Evolutionary conservation across 2,113 vertebrate genomes (phyloP), one percentile per base, ranked within the genome.

Genomic region (Henicopernis longicauda): DNA sequence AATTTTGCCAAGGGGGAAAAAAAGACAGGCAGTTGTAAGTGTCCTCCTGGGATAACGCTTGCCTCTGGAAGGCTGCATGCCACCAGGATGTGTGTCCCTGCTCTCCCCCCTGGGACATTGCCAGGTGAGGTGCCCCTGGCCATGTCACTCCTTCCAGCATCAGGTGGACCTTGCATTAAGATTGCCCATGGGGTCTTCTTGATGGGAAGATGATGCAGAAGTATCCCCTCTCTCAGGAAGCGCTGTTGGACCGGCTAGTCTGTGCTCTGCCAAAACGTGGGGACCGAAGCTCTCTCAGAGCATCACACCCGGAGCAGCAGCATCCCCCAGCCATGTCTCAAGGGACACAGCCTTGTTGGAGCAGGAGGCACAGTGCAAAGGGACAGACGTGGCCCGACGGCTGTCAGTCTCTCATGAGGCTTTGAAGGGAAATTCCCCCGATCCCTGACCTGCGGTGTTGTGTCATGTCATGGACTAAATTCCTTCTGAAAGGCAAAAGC

Each of bases 11-110:
- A 25, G 50, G 16, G 23, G 32, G 4, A 1, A 5, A 12, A 10
- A 10, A 31, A 63, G 21, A 7, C 14, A 38, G 70, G 36, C 34
- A 54, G 36, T 2, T n/a, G 7, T 29, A 63, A 67, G 32, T 42
- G 40, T 86, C 29, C 34, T 90, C 23, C 36, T 9, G 10, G 74
- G 57, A 16, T 8, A 59, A 31, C 0, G 0, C 17, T 66, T 55
- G 31, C 57, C n/a, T 29, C 1, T 1, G 49, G 29, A 63, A 44
- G 79, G 19, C 77, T 90, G 52, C 50, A 40, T 1, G 1, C 3
- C 3, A 0, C 21, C 5, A 2, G 38, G 29, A 17, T 9, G 1
- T 0, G 1, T 40, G 42, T 23, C 23, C 80, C 44, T 10, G 2
- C 63, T 65, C 6, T 16, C 3, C 15, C 23, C 19, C 1, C 0